Evolutionary conservation across 2,113 vertebrate genomes (phyloP).

Genomic region (Struthio camelus): DNA sequence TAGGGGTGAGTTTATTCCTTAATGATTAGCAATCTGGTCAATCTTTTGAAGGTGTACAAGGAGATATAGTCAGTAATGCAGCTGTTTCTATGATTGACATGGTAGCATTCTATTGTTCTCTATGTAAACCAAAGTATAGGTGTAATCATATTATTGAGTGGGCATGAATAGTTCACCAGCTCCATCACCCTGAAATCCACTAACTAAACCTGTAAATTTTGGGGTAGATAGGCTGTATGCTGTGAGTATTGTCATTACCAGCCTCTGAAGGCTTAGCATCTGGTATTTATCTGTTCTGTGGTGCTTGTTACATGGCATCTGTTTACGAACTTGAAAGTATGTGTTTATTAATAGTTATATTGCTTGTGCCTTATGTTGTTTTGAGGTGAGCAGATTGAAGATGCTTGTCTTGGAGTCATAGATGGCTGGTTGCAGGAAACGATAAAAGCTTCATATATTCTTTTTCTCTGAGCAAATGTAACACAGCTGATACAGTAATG

Average conservation of each 20-base stretch:
- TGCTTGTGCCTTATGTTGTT: background rate
- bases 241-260: background rate
- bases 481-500: background rate
- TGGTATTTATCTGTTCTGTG: background rate
- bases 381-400: background rate
- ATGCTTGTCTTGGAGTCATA: background rate
- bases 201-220: background rate
- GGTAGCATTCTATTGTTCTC: background rate
- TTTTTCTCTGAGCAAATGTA: background rate
- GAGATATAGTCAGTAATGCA: background rate
- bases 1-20: background rate
- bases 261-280: background rate
- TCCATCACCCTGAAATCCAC: background rate
- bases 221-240: background rate
- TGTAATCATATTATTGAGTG: background rate
- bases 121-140: background rate
- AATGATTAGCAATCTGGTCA: background rate
- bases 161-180: background rate
- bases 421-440: background rate
- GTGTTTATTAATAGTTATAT: background rate
- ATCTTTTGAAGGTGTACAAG: background rate
- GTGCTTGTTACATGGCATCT: background rate
- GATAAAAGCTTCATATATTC: background rate
- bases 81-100: background rate
- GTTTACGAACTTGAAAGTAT: background rate